A percentile compares a stretch with the other conserved stretches of the same genome.
These are phyloP conservation scores for Chloromyia formosa DNA, from an alignment of 2,888 invertebrate species.

Conservation along the genomic window DNA sequence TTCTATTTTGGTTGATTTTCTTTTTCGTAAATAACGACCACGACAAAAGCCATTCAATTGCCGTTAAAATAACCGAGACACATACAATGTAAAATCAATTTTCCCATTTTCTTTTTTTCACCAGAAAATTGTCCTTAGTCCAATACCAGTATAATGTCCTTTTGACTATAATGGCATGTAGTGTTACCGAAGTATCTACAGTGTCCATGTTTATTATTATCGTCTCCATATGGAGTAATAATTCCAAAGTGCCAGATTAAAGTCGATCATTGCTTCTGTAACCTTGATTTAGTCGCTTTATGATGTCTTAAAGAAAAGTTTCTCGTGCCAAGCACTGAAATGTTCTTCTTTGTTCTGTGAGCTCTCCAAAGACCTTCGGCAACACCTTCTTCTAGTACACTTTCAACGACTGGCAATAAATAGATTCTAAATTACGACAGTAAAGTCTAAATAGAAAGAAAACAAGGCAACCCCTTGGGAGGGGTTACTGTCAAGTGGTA, in stretches of 20 bases:
- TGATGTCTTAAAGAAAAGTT: neutral
- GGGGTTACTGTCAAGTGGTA: neutral
- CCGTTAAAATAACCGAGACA: too few species aligned
- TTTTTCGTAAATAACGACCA: too few species aligned
- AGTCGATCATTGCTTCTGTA: neutral
- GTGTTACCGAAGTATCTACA: neutral
- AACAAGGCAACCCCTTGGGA: neutral
- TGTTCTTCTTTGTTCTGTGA: neutral
- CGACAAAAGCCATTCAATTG: too few species aligned
- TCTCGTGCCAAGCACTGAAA: neutral
- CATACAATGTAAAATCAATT: too few species aligned
- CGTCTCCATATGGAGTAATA: neutral
- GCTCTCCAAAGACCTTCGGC: neutral
- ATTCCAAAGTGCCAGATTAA: neutral
- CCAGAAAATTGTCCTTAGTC: neutral
- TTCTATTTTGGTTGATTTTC: too few species aligned
- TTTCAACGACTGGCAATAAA: slow-evolving; percentile 2
- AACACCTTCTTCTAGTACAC: neutral
- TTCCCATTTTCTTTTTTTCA: neutral
- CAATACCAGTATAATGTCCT: neutral
- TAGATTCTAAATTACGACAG: neutral
- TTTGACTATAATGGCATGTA: neutral
- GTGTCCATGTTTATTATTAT: too few species aligned
- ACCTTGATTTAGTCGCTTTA: neutral
- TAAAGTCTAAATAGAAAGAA: slow-evolving; percentile 6